phyloP scores from a whole-genome alignment of 1,140 invertebrate genomes.

The Nasonia giraulti region DNA sequence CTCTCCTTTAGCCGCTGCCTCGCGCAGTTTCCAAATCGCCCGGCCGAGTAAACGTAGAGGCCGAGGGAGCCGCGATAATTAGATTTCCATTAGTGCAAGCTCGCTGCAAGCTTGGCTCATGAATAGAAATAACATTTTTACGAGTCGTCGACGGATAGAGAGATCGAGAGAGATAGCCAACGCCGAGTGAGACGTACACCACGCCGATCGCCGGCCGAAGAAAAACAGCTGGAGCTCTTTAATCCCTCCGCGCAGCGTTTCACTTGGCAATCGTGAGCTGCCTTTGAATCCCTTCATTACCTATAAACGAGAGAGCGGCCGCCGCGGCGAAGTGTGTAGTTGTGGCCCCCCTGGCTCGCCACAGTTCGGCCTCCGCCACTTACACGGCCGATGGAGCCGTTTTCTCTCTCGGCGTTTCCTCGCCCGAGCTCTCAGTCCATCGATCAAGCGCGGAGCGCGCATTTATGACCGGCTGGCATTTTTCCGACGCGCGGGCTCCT shows the following conservation, averaged over 20 bases:
- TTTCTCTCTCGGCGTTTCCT: slow-evolving; percentile 47
- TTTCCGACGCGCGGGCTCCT: slow-evolving; percentile 51
- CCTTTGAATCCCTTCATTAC: slow-evolving; percentile 5
- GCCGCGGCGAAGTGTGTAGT: not conserved
- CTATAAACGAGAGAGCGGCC: not conserved
- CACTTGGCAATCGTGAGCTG: slow-evolving; percentile 8
- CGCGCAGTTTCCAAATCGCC: not conserved
- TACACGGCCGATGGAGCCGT: slow-evolving; percentile 26
- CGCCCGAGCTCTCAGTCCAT: slow-evolving; percentile 10
- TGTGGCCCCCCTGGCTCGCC: not conserved
- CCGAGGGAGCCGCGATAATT: slow-evolving; percentile 49
- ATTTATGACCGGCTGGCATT: slow-evolving; percentile 39
- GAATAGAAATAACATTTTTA: slow-evolving; percentile 61
- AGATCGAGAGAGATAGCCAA: not conserved
- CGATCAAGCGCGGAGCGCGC: slow-evolving; percentile 15
- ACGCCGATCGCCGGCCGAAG: slow-evolving; percentile 14
- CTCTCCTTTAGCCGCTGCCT: not conserved
- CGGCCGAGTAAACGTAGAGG: slow-evolving; percentile 8
- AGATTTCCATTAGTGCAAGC: slow-evolving; percentile 56
- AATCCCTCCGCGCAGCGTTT: not conserved
- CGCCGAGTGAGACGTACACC: slow-evolving; percentile 38
- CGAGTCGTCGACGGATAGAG: not conserved
- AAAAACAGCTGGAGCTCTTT: not conserved
- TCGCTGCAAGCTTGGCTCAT: slow-evolving; percentile 46
- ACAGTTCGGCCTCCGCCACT: not conserved